Evolutionary conservation across 2,888 invertebrate species (phyloP), one percentile per base, ranked within the genome.

Genomic region (Nezara viridula): DNA sequence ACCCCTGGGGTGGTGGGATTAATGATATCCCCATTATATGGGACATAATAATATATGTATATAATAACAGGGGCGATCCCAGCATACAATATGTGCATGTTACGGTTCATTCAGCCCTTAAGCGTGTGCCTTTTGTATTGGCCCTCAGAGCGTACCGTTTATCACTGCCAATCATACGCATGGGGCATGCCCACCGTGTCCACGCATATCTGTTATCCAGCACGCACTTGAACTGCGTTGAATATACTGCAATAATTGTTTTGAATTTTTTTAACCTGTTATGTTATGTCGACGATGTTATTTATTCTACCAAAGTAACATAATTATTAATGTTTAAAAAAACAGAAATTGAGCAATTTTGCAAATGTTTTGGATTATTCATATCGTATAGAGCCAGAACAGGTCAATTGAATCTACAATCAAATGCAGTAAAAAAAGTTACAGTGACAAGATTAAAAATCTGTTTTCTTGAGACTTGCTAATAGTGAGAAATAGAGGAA

Each of bases 11-110:
- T 47, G n/a, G 81, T 16, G 44, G 81, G 81, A 81, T 81, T 81
- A 81, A 81, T 81, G 81, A 81, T 81, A 81, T 81, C 40, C 44
- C 81, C 81, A 40, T 81, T 81, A 81, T 81, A 81, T 16, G 44
- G 81, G 44, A 81, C 44, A 81, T 81, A 81, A 81, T 81, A 81
- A 81, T 81, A 81, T 81, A 47, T 40, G 44, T 81, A 44, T 81
- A 81, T 81, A 81, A 47, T 47, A 81, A 47, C 44, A 47, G 44
- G 81, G 81, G 81, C 24, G 40, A 40, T 47, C 81, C 81, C 44
- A 0, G 0, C 81, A 81, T 81, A 81, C 81, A 81, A 81, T 81
- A 81, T 81, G 81, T 81, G 44, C 81, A 81, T 40, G 81, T 81
- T 81, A 81, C 81, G 81, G 44, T 81, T 21, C 81, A 81, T 81